Conservation (phyloP, 2,113 vertebrate species). For the Lynx canadensis region DNA sequence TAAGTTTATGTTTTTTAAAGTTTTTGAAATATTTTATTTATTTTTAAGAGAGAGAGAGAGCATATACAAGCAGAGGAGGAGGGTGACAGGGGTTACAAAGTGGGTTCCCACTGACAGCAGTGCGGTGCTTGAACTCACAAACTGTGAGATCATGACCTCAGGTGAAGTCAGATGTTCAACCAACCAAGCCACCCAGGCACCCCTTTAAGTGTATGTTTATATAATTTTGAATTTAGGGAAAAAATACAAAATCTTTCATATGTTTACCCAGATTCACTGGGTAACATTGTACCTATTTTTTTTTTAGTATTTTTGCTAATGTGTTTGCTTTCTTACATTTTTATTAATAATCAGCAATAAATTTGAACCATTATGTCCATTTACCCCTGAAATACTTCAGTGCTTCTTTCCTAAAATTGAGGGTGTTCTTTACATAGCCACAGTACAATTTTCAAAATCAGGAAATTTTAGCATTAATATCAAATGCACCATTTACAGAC, state of each 20-base stretch:
- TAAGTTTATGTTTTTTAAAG: neutral
- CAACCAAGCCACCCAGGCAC: too few relatives aligned
- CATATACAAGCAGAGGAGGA: too few relatives aligned
- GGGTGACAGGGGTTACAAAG: too few relatives aligned
- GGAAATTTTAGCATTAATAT: neutral
- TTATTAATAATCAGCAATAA: neutral
- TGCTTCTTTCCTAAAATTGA: neutral
- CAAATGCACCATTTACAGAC: neutral
- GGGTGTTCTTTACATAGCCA: neutral
- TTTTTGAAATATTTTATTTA: too few relatives aligned
- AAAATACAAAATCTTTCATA: neutral
- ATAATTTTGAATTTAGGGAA: neutral
- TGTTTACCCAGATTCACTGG: neutral
- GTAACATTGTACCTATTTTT: neutral
- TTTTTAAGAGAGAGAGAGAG: too few relatives aligned
- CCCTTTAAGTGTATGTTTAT: neutral
- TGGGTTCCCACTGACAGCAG: too few relatives aligned
- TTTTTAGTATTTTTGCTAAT: neutral
- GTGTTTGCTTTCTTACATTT: neutral
- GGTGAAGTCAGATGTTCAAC: too few relatives aligned
- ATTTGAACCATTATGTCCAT: neutral
- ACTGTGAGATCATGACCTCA: too few relatives aligned
- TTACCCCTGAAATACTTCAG: neutral
- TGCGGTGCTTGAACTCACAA: too few relatives aligned
- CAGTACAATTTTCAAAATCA: neutral